Base-by-base conservation (phyloP, 1,140 invertebrate species). In the Holcopasites calliopsidis region DNA sequence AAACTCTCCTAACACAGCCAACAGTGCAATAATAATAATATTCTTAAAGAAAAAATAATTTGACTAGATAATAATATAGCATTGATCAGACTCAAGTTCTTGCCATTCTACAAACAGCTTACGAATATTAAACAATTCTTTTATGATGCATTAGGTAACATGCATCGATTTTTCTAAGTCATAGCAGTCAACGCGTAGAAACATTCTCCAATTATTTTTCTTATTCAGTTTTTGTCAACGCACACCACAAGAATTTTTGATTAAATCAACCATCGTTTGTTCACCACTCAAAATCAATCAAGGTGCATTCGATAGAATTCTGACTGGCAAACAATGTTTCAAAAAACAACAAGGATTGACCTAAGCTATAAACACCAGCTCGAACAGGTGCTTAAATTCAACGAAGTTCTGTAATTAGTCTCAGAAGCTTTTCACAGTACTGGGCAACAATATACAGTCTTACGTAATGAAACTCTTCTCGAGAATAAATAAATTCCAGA, bases 141-240 rank as follows among this genome's bases (percentile, higher is more conserved):
- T 33, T 8, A 35, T 7, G 5, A 65, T 64, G 3, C 10, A 42
- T n/a, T 1, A 11, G 3, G 50, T n/a, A 18, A 10, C n/a, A n/a
- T n/a, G 3, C 28, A 40, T 44, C 28, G n/a, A 47, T n/a, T 44
- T n/a, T 44, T 13, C 8, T 16, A 64, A 62, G 40, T 40, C 13
- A 6, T 23, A 52, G 69, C 69, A 72, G 69, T 61, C 69, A 72
- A 72, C 69, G 69, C 44, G 47, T 62, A 50, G n/a, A 31, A 49
- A 49, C n/a, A 52, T 35, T 16, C 18, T 44, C 13, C n/a, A 33
- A 10, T 16, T 13, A 21, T 50, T 47, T 38, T 31, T 21, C 55
- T 28, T 52, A 7, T 50, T 21, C 11, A 28, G 18, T 13, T 26
- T 42, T 64, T 8, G 5, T 52, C 31, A 33, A 52, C 57, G n/a